Evolutionary conservation across 2,888 invertebrate genomes (phyloP).

Genomic region (Heteropelma amictum): DNA sequence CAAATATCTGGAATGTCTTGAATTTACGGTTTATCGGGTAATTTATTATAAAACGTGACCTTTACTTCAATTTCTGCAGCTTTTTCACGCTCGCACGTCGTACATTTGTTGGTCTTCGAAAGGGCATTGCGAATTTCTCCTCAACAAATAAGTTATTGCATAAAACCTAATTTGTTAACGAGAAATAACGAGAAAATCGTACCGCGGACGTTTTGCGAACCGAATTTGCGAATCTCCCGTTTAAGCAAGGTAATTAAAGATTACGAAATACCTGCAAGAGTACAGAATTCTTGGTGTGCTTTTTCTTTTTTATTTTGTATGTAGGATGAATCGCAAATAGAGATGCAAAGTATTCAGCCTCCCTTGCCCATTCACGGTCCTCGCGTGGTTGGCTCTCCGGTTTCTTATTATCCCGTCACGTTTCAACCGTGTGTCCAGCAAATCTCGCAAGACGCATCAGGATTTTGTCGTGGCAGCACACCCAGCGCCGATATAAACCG

Average conservation of each 20-base stretch:
- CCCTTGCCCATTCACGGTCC: constrained; percentile 16
- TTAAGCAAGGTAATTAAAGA: no score
- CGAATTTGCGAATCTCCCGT: no score
- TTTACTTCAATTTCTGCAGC: no score
- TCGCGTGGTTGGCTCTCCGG: constrained; percentile 16
- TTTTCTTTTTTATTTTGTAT: constrained; percentile 5
- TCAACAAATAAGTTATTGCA: no score
- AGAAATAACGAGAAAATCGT: no score
- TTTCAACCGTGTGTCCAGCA: constrained; percentile 63
- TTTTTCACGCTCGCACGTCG: no score
- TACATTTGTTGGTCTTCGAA: no score
- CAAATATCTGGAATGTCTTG: constrained; percentile 22
- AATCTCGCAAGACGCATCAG: constrained; percentile 61
- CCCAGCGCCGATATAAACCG: constrained; percentile 10
- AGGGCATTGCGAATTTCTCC: no score
- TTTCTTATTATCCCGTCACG: constrained; percentile 62
- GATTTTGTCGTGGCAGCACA: constrained; percentile 46
- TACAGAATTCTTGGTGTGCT: background rate
- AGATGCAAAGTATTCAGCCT: constrained; percentile 44
- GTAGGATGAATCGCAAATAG: background rate
- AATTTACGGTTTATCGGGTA: constrained; percentile 46
- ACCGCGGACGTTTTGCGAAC: no score
- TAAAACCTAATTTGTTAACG: no score
- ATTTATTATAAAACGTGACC: constrained; percentile 58
- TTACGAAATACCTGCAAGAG: background rate